Conservation (phyloP, 2,888 invertebrate genomes). For the Acanthacorydalis orientalis region DNA sequence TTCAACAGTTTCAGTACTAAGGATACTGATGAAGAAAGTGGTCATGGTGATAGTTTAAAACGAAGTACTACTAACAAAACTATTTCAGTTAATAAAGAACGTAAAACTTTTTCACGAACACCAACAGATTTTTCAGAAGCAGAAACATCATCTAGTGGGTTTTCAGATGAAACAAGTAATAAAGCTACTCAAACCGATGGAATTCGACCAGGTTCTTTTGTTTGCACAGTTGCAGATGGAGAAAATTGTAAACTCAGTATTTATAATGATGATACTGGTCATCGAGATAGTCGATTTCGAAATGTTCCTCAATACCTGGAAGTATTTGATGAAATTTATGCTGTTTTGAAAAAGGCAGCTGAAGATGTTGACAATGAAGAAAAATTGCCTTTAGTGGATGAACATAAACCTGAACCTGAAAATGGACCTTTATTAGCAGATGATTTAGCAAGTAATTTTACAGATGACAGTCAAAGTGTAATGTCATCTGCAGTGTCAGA, state of each 20-base stretch:
- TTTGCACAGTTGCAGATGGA: constrained; percentile 72
- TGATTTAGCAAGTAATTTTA: constrained; percentile 42
- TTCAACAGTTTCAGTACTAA: constrained; percentile 45
- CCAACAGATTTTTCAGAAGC: constrained; percentile 73
- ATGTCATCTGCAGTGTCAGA: constrained; percentile 60
- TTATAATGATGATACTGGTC: constrained; percentile 59
- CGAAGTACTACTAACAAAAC: constrained; percentile 12
- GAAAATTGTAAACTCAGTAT: constrained; percentile 76
- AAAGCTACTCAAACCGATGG: constrained; percentile 70
- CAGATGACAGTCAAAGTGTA: constrained; percentile 58
- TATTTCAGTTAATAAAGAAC: constrained; percentile 26
- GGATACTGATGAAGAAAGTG: constrained; percentile 47
- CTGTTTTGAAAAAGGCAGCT: constrained; percentile 66
- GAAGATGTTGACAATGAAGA: constrained; percentile 70
- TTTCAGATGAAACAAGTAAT: constrained; percentile 69
- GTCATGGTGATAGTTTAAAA: constrained; percentile 31
- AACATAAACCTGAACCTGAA: constrained; percentile 40
- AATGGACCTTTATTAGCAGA: constrained; percentile 46
- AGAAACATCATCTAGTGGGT: constrained; percentile 71
- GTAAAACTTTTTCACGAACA: constrained; percentile 48
- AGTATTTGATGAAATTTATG: constrained; percentile 70
- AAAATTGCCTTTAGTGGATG: constrained; percentile 53
- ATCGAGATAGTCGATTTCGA: constrained; percentile 65
- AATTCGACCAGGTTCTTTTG: constrained; percentile 58
- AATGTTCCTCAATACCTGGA: constrained; percentile 68